A percentile compares a stretch with the other conserved stretches of the same genome.
These are phyloP conservation scores for Saguinus midas DNA, from an alignment of 2,113 vertebrate genomes.

Conservation along the genomic window DNA sequence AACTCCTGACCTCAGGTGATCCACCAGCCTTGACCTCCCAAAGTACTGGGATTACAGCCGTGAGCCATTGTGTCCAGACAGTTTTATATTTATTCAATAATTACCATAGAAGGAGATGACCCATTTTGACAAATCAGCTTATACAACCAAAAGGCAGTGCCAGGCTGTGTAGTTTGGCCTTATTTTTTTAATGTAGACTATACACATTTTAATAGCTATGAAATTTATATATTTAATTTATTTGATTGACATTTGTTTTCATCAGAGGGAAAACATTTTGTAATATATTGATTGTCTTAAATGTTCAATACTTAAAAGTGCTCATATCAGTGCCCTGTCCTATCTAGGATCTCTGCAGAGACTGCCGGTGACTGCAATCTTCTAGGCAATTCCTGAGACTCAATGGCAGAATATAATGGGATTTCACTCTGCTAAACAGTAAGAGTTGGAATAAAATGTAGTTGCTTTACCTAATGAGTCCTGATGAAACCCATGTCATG, in stretches of 20 bases:
- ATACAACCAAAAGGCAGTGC: background rate
- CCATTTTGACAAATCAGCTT: background rate
- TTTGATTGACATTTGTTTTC: background rate
- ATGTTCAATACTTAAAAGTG: background rate
- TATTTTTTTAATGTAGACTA: background rate
- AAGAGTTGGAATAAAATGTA: background rate
- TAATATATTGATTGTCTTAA: background rate
- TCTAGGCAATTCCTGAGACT: background rate
- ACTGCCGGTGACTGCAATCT: background rate
- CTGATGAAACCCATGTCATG: too few relatives aligned
- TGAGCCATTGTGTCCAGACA: too few relatives aligned
- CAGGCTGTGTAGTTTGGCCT: background rate
- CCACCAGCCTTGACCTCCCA: too few relatives aligned
- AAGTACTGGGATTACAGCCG: too few relatives aligned
- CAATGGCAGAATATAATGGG: background rate
- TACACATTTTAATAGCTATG: background rate
- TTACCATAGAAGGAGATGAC: background rate
- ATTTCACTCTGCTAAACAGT: background rate
- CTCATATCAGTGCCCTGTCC: rapidly evolving
- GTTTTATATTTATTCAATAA: background rate
- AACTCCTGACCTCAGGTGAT: too few relatives aligned
- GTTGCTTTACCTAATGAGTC: background rate
- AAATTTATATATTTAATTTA: background rate
- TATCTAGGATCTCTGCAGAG: background rate
- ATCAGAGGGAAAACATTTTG: background rate